Base-by-base conservation (phyloP, 2,113 vertebrate genomes). In the Calidris pugnax region DNA sequence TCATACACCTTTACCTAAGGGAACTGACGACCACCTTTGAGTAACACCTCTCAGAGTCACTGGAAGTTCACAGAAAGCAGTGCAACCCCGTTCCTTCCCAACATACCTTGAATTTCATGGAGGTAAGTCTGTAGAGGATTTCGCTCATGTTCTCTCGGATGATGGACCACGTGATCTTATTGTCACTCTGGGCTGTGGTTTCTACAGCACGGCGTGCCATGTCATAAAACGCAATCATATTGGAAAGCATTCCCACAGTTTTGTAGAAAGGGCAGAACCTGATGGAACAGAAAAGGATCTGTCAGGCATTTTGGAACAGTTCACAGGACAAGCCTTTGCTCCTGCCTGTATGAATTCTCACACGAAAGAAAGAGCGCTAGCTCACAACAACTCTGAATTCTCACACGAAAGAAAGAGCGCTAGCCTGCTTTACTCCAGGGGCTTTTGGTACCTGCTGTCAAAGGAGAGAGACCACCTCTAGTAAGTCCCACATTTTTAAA, bases 181-280 rank as follows among this genome's bases (percentile, higher is more conserved):
- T 99, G 98, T 99, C 99, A 60, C 99, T 99, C 97, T 99, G 99
- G 67, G 99, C 99, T 14, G 99, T 99, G 94, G 99, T 99, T 96
- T 99, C 99, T 83, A 99, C 99, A 24, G 99, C 99, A 91, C 99
- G 99, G 30, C 99, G 99, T 9, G 99, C 99, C 99, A 99, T 98
- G 90, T 99, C 99, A 45, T 99, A 99, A 95, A 99, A 99, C 0
- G 99, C 96, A 35, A 99, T 99, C 98, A 98, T 99, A 96, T 99
- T 99, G 96, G 99, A 99, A 89, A 99, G 98, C 97, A 99, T 99
- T 57, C 99, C 99, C 60, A 99, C 99, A 0, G 99, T 99, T 97
- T 99, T 99, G 87, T 99, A 99, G 98, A 99, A 99, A 16, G 99
- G 99, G 96, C 99, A 99, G 97, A 99, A 99, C 98, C 99, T 99